These are phyloP conservation scores for Prunella fulvescens DNA, from an alignment of 2,113 vertebrate genomes.

Conservation along the genomic window DNA sequence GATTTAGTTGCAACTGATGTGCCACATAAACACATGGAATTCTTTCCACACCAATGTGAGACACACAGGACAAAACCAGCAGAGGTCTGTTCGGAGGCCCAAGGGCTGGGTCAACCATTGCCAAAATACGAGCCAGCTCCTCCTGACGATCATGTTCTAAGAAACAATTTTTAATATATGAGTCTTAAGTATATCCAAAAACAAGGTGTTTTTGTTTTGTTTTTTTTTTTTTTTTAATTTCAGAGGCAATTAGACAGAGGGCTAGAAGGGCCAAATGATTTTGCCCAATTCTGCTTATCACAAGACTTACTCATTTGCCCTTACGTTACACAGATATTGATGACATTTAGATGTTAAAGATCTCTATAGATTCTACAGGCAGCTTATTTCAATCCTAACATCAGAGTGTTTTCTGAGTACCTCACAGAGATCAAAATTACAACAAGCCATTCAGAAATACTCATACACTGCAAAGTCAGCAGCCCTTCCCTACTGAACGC, in stretches of 20 bases:
- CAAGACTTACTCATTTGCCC: not conserved
- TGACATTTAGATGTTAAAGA: not conserved
- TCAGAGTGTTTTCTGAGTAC: not conserved
- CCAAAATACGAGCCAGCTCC: slow-evolving; percentile 80
- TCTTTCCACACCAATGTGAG: slow-evolving; percentile 67
- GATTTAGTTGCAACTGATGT: slow-evolving; percentile 79
- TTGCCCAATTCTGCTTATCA: not conserved
- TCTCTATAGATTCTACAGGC: not conserved
- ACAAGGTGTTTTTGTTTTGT: not conserved
- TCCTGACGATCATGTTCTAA: slow-evolving; percentile 73
- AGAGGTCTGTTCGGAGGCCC: slow-evolving; percentile 78
- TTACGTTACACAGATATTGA: not conserved
- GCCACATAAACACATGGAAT: slow-evolving; percentile 85
- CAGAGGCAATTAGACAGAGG: not conserved
- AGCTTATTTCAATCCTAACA: not conserved
- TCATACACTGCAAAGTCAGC: not conserved
- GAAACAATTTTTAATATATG: not conserved
- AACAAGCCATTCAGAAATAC: not conserved
- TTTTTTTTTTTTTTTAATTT: not conserved
- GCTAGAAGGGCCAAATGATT: not conserved
- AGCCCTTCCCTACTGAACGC: not conserved
- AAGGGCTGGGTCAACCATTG: slow-evolving; percentile 78
- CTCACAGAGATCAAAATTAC: not conserved
- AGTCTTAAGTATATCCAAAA: not conserved
- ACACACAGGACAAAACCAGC: slow-evolving; percentile 86